Conservation (phyloP, 2,888 invertebrate genomes). For the Patella depressa region DNA sequence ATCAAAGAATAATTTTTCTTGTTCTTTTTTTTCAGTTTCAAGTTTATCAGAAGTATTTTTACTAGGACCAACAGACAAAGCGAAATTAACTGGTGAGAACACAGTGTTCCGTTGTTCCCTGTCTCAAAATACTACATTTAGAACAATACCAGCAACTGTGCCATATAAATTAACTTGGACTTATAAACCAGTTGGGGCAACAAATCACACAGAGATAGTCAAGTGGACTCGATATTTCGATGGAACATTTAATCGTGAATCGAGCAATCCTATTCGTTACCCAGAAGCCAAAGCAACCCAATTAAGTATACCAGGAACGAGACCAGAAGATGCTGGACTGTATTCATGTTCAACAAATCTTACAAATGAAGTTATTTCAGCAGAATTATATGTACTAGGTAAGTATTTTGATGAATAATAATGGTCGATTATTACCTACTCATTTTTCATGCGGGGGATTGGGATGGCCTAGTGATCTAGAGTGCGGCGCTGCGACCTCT, state of each 20-base stretch:
- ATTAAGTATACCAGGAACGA: slow-evolving; percentile 28
- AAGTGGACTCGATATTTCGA: slow-evolving; percentile 15
- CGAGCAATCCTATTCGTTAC: slow-evolving; percentile 28
- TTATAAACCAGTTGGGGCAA: slow-evolving; percentile 14
- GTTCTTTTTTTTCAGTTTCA: background rate
- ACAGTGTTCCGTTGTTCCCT: background rate
- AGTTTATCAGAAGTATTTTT: background rate
- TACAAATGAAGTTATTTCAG: slow-evolving; percentile 22
- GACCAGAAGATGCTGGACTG: slow-evolving; percentile 40
- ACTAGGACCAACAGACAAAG: background rate
- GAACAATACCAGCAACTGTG: background rate
- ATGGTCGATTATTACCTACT: too few relatives aligned
- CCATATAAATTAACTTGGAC: slow-evolving; percentile 25
- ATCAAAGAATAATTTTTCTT: background rate
- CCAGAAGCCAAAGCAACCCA: slow-evolving; percentile 38
- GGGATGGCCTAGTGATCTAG: too few relatives aligned
- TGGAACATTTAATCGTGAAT: slow-evolving; percentile 1
- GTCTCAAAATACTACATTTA: background rate
- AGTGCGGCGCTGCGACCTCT: too few relatives aligned
- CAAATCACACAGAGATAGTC: slow-evolving; percentile 9
- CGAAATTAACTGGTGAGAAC: background rate
- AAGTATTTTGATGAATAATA: slow-evolving; percentile 13
- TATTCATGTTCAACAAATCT: slow-evolving; percentile 41
- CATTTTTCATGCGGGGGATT: too few relatives aligned
- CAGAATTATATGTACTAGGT: slow-evolving; percentile 47